A percentile compares a stretch with the other conserved stretches of the same genome.
These are phyloP conservation scores for Vidua macroura DNA, from an alignment of 2,113 vertebrate species.

Conservation along the genomic window DNA sequence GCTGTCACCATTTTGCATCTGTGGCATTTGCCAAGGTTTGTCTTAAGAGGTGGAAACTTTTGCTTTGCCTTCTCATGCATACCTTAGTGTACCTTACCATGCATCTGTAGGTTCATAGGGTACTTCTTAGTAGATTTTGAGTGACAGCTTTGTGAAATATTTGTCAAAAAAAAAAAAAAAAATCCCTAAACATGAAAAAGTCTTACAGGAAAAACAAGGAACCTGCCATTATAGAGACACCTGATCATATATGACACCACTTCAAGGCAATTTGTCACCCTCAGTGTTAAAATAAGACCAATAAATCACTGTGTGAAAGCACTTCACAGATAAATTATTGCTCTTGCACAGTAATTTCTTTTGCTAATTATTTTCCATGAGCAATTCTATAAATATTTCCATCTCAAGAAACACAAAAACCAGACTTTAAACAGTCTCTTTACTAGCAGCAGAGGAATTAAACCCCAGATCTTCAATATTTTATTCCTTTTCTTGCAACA, in stretches of 20 bases:
- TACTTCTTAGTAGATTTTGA: not conserved
- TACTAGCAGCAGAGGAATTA: not conserved
- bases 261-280: not conserved
- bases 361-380: not conserved
- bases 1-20: slow-evolving; percentile 46
- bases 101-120: not conserved
- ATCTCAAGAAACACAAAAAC: not conserved
- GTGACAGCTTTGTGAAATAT: not conserved
- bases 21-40: slow-evolving; percentile 35
- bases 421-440: not conserved
- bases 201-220: not conserved
- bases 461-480: not conserved
- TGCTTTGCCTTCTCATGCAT: not conserved
- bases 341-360: not conserved
- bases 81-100: not conserved
- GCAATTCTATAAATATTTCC: not conserved
- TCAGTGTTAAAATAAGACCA: not conserved
- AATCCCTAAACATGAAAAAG: not conserved
- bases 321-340: not conserved
- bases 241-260: not conserved
- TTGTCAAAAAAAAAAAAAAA: not conserved
- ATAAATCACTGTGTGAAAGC: not conserved
- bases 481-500: not conserved
- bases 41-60: slow-evolving; percentile 44
- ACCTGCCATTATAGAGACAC: not conserved